Evolutionary conservation across 2,888 invertebrate genomes (phyloP).

Genomic region (Macrostomum cliftonense): DNA sequence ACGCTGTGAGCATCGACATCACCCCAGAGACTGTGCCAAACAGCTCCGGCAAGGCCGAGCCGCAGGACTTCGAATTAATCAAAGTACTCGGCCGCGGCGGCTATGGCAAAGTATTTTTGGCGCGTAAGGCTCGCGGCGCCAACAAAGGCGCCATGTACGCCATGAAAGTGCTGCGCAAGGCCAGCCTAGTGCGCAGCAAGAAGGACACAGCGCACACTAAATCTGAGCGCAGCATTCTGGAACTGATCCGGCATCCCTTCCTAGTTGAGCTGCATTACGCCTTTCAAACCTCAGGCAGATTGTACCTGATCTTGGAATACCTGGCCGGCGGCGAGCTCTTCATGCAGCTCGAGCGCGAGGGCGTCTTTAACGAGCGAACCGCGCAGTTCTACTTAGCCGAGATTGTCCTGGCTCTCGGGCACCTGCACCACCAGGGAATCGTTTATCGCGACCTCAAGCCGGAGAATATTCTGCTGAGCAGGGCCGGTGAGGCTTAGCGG

Average conservation of each 20-base stretch:
- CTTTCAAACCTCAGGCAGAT: conserved; percentile 95
- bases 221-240: conserved; percentile 95
- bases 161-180: conserved; percentile 83
- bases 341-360: conserved; percentile 94
- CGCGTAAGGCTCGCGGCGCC: conserved; percentile 71
- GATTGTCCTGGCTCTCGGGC: conserved; percentile 86
- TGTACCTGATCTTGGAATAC: conserved; percentile 96
- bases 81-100: conserved; percentile 89
- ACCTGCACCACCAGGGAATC: conserved; percentile 69
- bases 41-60: neutral
- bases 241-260: conserved; percentile 96
- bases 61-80: conserved; percentile 77
- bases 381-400: conserved; percentile 71
- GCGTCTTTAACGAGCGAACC: conserved; percentile 68
- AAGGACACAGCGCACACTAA: conserved; percentile 99
- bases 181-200: conserved; percentile 91
- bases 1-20: no score
- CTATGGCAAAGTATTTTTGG: conserved; percentile 72
- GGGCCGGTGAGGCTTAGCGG: conserved; percentile 40
- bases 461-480: conserved; percentile 85
- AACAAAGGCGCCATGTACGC: conserved; percentile 86
- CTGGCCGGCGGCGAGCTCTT: conserved; percentile 95
- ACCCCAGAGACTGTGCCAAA: no score
- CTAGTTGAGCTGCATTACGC: conserved; percentile 97
- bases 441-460: conserved; percentile 94